A percentile compares a stretch with the other conserved stretches of the same genome.
phyloP scores from a whole-genome alignment of 2,113 vertebrate species.

The Odontophorus gujanensis region DNA sequence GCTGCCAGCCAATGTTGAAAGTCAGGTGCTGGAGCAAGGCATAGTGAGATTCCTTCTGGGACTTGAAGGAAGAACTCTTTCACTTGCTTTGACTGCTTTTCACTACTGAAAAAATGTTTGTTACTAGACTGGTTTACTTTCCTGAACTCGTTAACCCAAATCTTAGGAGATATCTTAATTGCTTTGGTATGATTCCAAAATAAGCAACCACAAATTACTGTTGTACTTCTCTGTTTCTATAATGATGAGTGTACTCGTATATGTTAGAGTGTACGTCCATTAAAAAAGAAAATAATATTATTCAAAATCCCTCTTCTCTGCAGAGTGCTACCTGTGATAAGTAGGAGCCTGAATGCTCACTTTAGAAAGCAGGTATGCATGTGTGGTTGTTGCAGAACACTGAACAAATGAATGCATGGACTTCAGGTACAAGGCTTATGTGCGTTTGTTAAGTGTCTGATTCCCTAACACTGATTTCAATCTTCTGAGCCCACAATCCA shows the following conservation, averaged over 20 bases:
- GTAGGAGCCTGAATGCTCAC: background rate
- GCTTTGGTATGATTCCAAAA: background rate
- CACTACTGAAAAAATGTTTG: background rate
- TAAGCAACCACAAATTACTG: background rate
- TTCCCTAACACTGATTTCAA: background rate
- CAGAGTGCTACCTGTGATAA: background rate
- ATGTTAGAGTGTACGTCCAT: background rate
- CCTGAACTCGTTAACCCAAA: background rate
- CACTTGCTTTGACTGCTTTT: background rate
- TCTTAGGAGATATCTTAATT: rapidly evolving
- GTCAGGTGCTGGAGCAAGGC: slow-evolving; percentile 8
- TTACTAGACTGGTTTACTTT: background rate
- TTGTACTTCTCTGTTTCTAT: background rate
- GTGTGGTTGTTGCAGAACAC: background rate
- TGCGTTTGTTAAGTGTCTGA: rapidly evolving
- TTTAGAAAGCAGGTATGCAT: rapidly evolving
- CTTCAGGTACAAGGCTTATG: background rate
- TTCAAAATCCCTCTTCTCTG: background rate
- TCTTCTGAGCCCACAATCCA: background rate
- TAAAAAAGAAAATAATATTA: background rate
- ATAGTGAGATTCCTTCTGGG: background rate
- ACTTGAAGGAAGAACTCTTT: background rate
- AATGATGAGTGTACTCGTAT: rapidly evolving
- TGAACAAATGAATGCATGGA: background rate
- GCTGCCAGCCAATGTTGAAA: slow-evolving; percentile 28